Base-by-base conservation (phyloP, 2,113 vertebrate species). In the Otis tarda region DNA sequence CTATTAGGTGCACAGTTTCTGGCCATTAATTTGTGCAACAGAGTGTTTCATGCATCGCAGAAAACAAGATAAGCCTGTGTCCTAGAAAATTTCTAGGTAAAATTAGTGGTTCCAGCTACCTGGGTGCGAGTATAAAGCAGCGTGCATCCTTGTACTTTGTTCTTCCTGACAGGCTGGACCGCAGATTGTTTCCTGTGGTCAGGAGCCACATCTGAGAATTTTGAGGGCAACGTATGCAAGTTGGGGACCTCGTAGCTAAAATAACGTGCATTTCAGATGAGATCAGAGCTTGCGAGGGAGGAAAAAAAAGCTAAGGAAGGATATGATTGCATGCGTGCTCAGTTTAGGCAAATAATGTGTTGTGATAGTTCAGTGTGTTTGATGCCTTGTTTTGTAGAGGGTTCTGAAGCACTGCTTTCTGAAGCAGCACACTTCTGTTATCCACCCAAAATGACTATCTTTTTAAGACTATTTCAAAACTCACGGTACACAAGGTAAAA, bases 121-220 rank as follows among this genome's bases (percentile, higher is more conserved):
- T 0, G 1, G 25, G 45, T 55, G 33, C 67, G 86, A 73, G 4
- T 64, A 30, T 20, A 77, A 89, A 67, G 56, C 64, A 60, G 27
- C 0, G 0, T 41, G 43, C 43, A 30, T 70, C 35, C 49, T 84
- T 89, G 25, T 75, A 31, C 80, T 90, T 93, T 47, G 52, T 52
- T 90, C 56, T 63, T 86, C 10, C 10, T 50, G 56, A 57, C n/a
- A 33, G 35, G 10, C 13, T n/a, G 49, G 59, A 61, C 76, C n/a
- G 10, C 21, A 70, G 56, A 47, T 77, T 2, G 0, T 68, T 92
- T 89, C 77, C 83, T 89, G 80, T 78, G 91, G 79, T 94, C 71
- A 69, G 85, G 52, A 91, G 52, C 87, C 60, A 52, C 93, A 96
- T 92, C 73, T 93, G 76, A 87, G 83, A 19, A 56, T 74, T 94